Base-by-base conservation (phyloP, 2,797 vertebrate species). In the Chromobotia macracanthus region DNA sequence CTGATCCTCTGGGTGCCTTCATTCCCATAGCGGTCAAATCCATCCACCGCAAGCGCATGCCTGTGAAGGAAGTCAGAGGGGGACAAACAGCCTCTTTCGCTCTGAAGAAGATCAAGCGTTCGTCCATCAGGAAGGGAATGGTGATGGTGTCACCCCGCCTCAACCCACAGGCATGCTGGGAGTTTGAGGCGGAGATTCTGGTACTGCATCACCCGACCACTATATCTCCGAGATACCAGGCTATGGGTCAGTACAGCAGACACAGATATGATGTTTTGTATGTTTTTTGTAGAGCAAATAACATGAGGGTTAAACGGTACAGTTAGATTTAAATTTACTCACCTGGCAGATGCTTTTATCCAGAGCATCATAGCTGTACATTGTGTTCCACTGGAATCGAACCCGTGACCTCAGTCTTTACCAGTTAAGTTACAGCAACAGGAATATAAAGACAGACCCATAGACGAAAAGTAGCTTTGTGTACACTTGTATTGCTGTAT, bases 121-220 rank as follows among this genome's bases (percentile, higher is more conserved):
- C 97, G 0, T 95, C 95, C n/a, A 98, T 98, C 87, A 92, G 97
- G 86, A 98, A 98, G 84, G 97, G 97, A 79, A 98, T 98, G 97
- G 97, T 98, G 83, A 98, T 98, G 97, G 95, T 98, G 56, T 97
- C 96, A 2, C 96, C 96, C 0, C 95, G 94, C 71, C 80, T 98
- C 83, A 96, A 95, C 87, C 97, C 97, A 53, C 96, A 96, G 86
- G 97, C 97, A 0, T 97, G 95, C 0, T 98, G 97, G 97, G 97
- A 98, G 89, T 98, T 98, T 87, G 97, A 98, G 90, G 97, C 97
- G 0, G 97, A 98, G 90, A 98, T 98, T 85, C 89, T 98, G 65
- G 96, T 98, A 72, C 92, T 98, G 3, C 97, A 98, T 86, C 97
- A 98, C 72, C 97, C 97, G 3, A 98, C 97, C 56, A 98, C 97